Evolutionary conservation across 2,797 vertebrate genomes (phyloP).

Genomic region (Acipenser ruthenus): DNA sequence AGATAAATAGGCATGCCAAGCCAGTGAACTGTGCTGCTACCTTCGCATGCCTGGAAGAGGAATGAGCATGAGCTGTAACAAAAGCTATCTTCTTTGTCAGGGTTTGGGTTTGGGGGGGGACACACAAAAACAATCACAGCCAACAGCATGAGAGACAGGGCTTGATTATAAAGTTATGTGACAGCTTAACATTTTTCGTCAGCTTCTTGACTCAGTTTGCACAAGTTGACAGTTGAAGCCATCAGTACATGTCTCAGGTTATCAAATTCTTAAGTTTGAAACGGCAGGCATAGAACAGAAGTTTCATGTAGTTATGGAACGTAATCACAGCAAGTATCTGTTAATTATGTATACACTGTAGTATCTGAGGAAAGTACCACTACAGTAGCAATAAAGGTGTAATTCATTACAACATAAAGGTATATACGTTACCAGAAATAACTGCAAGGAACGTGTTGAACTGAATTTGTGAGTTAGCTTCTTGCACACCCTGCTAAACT

Average conservation of each 20-base stretch:
- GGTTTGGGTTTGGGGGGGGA: neutral
- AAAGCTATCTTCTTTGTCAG: constrained; percentile 4
- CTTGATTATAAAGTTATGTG: constrained; percentile 14
- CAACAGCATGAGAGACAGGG: constrained; percentile 17
- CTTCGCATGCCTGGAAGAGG: constrained; percentile 43
- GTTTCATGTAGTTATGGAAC: no score
- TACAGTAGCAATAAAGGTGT: neutral
- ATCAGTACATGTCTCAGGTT: no score
- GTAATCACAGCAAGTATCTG: no score
- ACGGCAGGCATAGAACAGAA: no score
- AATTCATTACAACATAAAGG: neutral
- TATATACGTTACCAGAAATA: neutral
- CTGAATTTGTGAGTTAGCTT: no score
- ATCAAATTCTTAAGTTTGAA: no score
- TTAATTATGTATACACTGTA: no score
- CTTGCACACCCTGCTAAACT: no score
- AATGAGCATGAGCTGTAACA: constrained; percentile 30
- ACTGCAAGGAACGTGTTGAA: neutral
- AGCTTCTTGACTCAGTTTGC: no score
- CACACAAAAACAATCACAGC: neutral
- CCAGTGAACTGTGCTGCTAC: constrained; percentile 22
- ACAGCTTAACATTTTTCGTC: neutral
- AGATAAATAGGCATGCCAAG: constrained; percentile 17
- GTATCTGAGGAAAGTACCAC: no score
- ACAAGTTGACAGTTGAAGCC: no score